A percentile compares a stretch with the other conserved stretches of the same genome.
Evolutionary conservation across 2,113 vertebrate genomes (phyloP).

Genomic region (Equus przewalskii): DNA sequence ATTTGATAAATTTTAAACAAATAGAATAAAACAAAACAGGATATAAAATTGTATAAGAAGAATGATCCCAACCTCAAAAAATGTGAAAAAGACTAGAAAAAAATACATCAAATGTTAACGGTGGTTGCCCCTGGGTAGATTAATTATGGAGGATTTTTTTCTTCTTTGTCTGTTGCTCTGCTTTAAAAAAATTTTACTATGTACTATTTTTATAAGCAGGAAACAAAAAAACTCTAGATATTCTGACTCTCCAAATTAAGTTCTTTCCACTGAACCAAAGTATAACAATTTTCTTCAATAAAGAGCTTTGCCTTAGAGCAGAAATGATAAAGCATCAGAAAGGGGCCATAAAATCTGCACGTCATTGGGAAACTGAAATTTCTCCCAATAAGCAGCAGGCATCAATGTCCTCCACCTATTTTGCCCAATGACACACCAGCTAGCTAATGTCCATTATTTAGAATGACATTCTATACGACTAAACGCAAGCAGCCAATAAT

Average conservation of each 20-base stretch:
- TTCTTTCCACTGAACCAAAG: not conserved
- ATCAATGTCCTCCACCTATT: not conserved
- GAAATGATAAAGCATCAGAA: slow-evolving; percentile 37
- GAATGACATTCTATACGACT: slow-evolving; percentile 21
- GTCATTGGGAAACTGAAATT: slow-evolving; percentile 52
- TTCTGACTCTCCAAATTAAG: not conserved
- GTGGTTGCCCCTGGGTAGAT: not conserved
- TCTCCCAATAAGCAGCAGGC: slow-evolving; percentile 32
- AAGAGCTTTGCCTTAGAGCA: slow-evolving; percentile 42
- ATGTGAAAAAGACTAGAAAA: not conserved
- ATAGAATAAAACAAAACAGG: slow-evolving; percentile 61
- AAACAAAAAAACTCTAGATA: not conserved
- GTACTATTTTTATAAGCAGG: slow-evolving; percentile 10
- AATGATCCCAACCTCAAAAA: slow-evolving; percentile 50
- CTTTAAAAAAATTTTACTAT: not conserved
- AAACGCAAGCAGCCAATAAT: slow-evolving; percentile 39
- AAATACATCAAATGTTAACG: slow-evolving; percentile 23
- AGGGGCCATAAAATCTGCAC: not conserved
- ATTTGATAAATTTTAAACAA: slow-evolving; percentile 70
- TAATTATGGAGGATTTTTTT: slow-evolving; percentile 55
- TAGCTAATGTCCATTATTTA: slow-evolving; percentile 30
- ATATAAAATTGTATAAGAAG: slow-evolving; percentile 40
- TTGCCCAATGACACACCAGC: not conserved
- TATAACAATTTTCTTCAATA: slow-evolving; percentile 20
- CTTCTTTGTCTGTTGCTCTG: slow-evolving; percentile 14